Percentiles rank a stretch among this genome's conserved stretches.
phyloP scores from a whole-genome alignment of 1,140 invertebrate genomes.

The Panagrolaimus sp. region DNA sequence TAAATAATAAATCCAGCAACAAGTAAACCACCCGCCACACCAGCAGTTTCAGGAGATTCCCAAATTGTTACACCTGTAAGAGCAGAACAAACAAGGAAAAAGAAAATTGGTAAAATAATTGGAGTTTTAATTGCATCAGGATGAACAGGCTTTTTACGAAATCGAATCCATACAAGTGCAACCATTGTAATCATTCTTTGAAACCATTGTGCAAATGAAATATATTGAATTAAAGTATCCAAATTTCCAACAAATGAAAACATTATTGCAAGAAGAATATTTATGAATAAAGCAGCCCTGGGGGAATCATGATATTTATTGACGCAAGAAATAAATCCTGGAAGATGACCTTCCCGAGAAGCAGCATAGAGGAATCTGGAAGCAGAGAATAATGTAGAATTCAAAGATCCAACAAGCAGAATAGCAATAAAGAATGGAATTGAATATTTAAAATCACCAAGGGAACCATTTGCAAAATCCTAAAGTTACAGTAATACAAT shows the following conservation, averaged over 20 bases:
- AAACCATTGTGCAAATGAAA: constrained; percentile 39
- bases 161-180: constrained; percentile 45
- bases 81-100: constrained; percentile 33
- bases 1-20: background rate
- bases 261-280: constrained; percentile 38
- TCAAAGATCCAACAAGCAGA: constrained; percentile 51
- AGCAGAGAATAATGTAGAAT: constrained; percentile 53
- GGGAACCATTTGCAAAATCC: constrained; percentile 46
- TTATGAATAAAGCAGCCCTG: constrained; percentile 37
- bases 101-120: constrained; percentile 42
- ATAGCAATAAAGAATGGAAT: constrained; percentile 53
- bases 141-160: constrained; percentile 40
- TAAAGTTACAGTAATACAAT: constrained; percentile 17
- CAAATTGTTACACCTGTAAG: constrained; percentile 35
- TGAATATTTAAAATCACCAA: constrained; percentile 48
- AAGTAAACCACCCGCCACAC: background rate
- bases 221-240: constrained; percentile 34
- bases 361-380: constrained; percentile 51
- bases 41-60: constrained; percentile 32
- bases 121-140: constrained; percentile 41
- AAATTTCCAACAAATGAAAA: constrained; percentile 43
- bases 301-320: constrained; percentile 41
- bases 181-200: constrained; percentile 41
- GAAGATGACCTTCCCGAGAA: constrained; percentile 47
- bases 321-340: constrained; percentile 39